Conservation (phyloP, 2,113 vertebrate genomes). For the Xiphorhynchus elegans region DNA sequence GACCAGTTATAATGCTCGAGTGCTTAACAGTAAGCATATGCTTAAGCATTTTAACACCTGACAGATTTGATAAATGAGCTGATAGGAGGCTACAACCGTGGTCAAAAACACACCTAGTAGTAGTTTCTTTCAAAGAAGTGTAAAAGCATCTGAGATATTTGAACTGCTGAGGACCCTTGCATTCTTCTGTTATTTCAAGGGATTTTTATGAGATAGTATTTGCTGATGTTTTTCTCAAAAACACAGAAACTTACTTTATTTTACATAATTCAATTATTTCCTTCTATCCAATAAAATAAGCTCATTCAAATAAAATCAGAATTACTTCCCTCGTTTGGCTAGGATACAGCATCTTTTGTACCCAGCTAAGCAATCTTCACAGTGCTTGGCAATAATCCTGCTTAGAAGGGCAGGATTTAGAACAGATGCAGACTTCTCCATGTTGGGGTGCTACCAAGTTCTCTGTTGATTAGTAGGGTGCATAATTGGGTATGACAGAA, state of each 20-base stretch:
- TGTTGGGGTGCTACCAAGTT: slow-evolving; percentile 63
- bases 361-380: slow-evolving; percentile 76
- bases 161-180: neutral
- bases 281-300: slow-evolving; percentile 41
- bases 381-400: slow-evolving; percentile 66
- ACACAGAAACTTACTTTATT: slow-evolving; percentile 37
- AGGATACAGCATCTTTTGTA: slow-evolving; percentile 74
- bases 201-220: neutral
- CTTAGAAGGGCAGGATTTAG: slow-evolving; percentile 71
- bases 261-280: slow-evolving; percentile 56
- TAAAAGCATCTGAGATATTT: neutral
- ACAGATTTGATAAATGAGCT: slow-evolving; percentile 42
- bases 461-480: slow-evolving; percentile 73
- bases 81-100: neutral
- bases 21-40: slow-evolving; percentile 30
- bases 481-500: slow-evolving; percentile 71
- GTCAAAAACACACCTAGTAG: neutral
- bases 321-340: slow-evolving; percentile 54
- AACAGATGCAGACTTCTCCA: slow-evolving; percentile 72
- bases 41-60: slow-evolving; percentile 38
- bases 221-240: slow-evolving; percentile 34
- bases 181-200: neutral
- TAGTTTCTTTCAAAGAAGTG: neutral
- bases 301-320: slow-evolving; percentile 54
- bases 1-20: neutral